Evolutionary conservation across 2,113 vertebrate species (phyloP).

Genomic region (Pomatorhinus ruficollis): DNA sequence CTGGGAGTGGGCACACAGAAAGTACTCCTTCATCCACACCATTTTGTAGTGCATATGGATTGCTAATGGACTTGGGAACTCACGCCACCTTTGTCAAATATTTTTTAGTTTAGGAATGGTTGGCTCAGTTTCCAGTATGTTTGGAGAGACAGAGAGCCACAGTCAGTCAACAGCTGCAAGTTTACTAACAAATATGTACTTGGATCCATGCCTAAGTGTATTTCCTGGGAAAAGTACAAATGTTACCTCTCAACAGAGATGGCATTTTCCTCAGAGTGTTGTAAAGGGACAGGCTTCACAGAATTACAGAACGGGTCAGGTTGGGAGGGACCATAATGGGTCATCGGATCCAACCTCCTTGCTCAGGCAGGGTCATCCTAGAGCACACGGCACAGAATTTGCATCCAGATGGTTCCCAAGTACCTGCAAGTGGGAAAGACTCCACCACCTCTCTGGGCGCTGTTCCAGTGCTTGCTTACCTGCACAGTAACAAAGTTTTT

Average conservation of each 20-base stretch:
- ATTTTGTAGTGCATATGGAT: neutral
- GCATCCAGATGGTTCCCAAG: neutral
- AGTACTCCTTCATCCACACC: accelerated
- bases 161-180: neutral
- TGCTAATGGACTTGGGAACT: neutral
- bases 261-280: neutral
- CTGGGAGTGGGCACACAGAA: too few relatives aligned
- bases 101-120: neutral
- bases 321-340: neutral
- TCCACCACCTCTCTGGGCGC: neutral
- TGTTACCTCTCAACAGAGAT: neutral
- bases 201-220: neutral
- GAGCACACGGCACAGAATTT: neutral
- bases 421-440: neutral
- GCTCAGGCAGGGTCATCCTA: neutral
- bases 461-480: accelerated
- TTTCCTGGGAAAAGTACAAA: neutral
- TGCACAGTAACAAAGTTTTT: neutral
- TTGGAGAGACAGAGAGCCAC: neutral
- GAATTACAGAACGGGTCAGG: neutral
- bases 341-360: neutral
- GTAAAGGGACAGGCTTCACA: neutral
- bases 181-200: neutral
- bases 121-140: neutral
- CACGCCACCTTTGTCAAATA: neutral